Percentiles rank a stretch among this genome's conserved stretches.
These are phyloP conservation scores for Bombyx mori DNA, from an alignment of 1,140 invertebrate genomes.

Conservation along the genomic window DNA sequence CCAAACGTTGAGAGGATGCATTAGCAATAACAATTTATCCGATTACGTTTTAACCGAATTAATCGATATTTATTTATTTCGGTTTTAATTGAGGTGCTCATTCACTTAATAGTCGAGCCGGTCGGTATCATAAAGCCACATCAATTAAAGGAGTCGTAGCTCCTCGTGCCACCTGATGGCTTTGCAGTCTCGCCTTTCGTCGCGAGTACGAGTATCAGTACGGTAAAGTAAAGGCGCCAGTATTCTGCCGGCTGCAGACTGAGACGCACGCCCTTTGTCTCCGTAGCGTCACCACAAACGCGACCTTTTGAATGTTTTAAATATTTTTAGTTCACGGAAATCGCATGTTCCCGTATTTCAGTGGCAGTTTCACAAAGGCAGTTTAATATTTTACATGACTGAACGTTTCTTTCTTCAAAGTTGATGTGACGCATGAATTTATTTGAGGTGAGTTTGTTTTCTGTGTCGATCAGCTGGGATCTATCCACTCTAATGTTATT, in stretches of 20 bases:
- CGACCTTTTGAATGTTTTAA: conserved; percentile 28
- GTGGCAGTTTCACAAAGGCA: conserved; percentile 32
- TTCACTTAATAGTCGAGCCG: too few relatives aligned
- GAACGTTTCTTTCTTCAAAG: conserved; percentile 22
- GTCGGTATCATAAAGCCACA: conserved; percentile 13
- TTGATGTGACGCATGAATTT: conserved; percentile 37
- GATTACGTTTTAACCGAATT: too few relatives aligned
- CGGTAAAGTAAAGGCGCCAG: conserved; percentile 23
- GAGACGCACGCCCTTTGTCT: conserved; percentile 43
- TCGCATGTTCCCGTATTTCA: conserved; percentile 25
- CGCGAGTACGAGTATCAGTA: not conserved
- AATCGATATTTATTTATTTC: too few relatives aligned
- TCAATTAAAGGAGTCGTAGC: conserved; percentile 24
- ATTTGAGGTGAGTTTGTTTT: conserved; percentile 52
- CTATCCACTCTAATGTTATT: conserved; percentile 16
- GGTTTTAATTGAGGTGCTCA: too few relatives aligned
- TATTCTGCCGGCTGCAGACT: conserved; percentile 30
- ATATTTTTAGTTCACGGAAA: conserved; percentile 50
- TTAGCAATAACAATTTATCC: too few relatives aligned
- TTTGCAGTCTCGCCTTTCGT: conserved; percentile 22
- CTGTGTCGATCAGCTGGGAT: conserved; percentile 43
- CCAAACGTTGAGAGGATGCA: too few relatives aligned
- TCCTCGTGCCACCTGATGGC: conserved; percentile 27
- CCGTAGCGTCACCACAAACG: conserved; percentile 15
- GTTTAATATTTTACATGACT: conserved; percentile 20